phyloP scores from a whole-genome alignment of 1,140 invertebrate species.

The Panulirus ornatus region DNA sequence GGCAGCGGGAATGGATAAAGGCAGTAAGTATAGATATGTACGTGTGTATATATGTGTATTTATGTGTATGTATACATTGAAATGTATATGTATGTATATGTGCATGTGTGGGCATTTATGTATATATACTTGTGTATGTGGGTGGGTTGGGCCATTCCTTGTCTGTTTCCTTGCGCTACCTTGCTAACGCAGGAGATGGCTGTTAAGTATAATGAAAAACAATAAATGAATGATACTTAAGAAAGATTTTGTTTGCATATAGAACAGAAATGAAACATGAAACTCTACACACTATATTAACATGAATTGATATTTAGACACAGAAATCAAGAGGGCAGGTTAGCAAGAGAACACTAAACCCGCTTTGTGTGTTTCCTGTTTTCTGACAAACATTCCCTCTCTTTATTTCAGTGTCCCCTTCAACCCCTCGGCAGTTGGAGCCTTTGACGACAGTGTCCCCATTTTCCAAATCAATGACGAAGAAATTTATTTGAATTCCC shows the following conservation, averaged over 20 bases:
- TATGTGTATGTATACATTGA: not conserved
- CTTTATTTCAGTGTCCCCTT: slow-evolving; percentile 67
- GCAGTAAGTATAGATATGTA: not conserved
- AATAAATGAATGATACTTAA: no score
- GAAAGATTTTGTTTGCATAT: no score
- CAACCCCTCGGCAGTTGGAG: slow-evolving; percentile 68
- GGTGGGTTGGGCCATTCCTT: no score
- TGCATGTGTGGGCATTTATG: slow-evolving; percentile 19
- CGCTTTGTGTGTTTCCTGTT: slow-evolving; percentile 21
- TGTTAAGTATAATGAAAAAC: no score
- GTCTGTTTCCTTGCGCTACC: no score
- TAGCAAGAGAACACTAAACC: slow-evolving; percentile 24
- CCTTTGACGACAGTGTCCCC: slow-evolving; percentile 65
- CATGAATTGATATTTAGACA: not conserved
- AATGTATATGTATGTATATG: slow-evolving; percentile 15
- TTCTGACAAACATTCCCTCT: slow-evolving; percentile 57
- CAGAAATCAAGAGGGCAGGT: slow-evolving; percentile 24
- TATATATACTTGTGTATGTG: no score
- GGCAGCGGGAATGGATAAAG: no score
- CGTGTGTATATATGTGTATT: not conserved
- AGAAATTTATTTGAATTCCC: slow-evolving; percentile 66
- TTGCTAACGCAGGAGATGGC: no score
- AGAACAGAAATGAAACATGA: not conserved
- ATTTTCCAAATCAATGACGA: slow-evolving; percentile 71
- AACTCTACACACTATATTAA: not conserved